Evolutionary conservation across 2,113 vertebrate species (phyloP), one percentile per base, ranked within the genome.

Genomic region (Bujurquina vittata): DNA sequence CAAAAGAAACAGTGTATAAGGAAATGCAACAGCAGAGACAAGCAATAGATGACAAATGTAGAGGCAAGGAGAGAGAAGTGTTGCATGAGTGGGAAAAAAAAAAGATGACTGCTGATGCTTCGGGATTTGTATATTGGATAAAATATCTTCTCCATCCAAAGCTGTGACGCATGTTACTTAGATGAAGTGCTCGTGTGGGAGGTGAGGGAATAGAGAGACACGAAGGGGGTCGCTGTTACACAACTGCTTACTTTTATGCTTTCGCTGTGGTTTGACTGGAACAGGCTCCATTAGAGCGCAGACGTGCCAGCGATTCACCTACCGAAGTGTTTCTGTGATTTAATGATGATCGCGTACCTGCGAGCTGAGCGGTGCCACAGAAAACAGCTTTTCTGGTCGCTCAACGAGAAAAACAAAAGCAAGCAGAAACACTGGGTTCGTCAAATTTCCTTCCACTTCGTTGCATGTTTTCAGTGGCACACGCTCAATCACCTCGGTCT

Each of bases 91-190:
- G 67, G 20, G 31, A 33, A 60, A 77, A 77, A 63, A 63, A 55
- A 84, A 63, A 74, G 79, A 60, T 46, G 81, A 52, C 22, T 61
- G 72, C 61, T 55, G 40, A 81, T n/a, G 49, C 67, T 65, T 80
- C 33, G n/a, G 56, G n/a, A 58, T 78, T 69, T 69, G n/a, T 63
- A 33, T 6, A 46, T 49, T 52, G 49, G 73, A 75, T 77, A 52
- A 63, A 76, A 72, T 75, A 74, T 69, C 75, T 58, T 65, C 77
- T 75, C 11, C 69, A 84, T 84, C 62, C 73, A 65, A 63, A 49
- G 49, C 79, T 59, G 69, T 90, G 88, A 79, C 55, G 72, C 80
- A 84, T 31, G 73, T 67, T 59, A 15, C 77, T 85, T 56, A 57
- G 81, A 77, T 57, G 52, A 56, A 84, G 73, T 69, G 76, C 58